These are phyloP conservation scores for Tortricodes alternella DNA, from an alignment of 2,888 invertebrate species.

Conservation along the genomic window DNA sequence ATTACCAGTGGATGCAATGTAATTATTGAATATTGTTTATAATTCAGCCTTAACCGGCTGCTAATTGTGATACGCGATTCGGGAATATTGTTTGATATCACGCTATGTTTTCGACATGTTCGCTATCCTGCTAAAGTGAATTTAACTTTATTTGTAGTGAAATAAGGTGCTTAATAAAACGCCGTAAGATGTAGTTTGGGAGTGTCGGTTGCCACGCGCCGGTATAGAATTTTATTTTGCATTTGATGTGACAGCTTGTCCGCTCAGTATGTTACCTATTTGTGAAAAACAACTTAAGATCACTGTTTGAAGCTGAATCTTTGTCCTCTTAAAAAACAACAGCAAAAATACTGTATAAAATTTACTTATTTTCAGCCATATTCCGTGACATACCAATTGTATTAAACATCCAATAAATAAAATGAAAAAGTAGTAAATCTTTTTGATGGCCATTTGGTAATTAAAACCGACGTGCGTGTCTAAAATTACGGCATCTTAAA, in stretches of 20 bases:
- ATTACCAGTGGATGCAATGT: conserved; percentile 4
- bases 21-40: conserved; percentile 28
- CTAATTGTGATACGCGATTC: conserved; percentile 22
- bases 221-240: not conserved
- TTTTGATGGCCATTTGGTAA: conserved; percentile 13
- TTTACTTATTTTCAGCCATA: not conserved
- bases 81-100: conserved; percentile 19
- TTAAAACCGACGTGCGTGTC: conserved; percentile 28
- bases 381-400: not conserved
- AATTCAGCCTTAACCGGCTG: conserved; percentile 22
- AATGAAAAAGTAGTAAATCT: conserved; percentile 25
- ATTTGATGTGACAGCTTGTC: not conserved
- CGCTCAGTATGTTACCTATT: not conserved
- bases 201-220: not conserved
- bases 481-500: conserved; percentile 29
- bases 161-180: not conserved
- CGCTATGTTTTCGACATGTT: conserved; percentile 1
- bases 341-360: too few species aligned
- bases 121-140: not conserved
- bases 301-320: too few species aligned
- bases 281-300: not conserved
- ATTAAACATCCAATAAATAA: conserved; percentile 13
- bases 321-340: too few species aligned
- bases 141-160: not conserved
- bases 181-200: not conserved